Percentiles rank a stretch among this genome's conserved stretches.
Evolutionary conservation across 2,797 vertebrate genomes (phyloP).

Genomic region (Cossypha heuglini): DNA sequence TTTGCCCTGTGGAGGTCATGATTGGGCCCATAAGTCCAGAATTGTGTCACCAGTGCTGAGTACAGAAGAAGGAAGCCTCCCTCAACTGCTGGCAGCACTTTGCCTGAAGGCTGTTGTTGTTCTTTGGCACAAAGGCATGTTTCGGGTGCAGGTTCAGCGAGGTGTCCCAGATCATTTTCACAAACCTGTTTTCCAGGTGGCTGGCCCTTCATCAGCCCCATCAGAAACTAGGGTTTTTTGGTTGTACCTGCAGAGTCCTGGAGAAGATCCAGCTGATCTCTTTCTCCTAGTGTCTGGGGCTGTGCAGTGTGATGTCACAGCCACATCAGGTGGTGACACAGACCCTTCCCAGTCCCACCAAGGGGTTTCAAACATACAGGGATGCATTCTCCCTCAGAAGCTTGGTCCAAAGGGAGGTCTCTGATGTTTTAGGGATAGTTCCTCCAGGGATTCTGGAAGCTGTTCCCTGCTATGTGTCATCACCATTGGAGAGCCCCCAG

Average conservation of each 20-base stretch:
- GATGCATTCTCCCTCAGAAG: background rate
- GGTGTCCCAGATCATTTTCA: background rate
- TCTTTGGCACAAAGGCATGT: background rate
- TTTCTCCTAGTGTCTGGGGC: background rate
- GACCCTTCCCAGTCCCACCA: background rate
- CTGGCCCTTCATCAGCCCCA: background rate
- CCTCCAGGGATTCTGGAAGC: background rate
- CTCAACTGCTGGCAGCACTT: background rate
- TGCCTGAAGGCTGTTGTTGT: background rate
- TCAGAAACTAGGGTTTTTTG: background rate
- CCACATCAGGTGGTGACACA: background rate
- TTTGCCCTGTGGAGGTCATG: background rate
- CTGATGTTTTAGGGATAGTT: background rate
- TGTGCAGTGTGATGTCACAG: background rate
- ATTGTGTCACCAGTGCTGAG: background rate
- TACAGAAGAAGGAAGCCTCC: background rate
- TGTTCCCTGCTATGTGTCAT: background rate
- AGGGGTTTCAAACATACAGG: background rate
- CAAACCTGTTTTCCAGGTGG: background rate
- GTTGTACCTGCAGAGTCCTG: background rate
- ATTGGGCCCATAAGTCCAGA: background rate
- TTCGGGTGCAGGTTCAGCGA: background rate
- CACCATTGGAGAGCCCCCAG: background rate
- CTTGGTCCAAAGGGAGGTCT: background rate
- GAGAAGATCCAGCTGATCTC: background rate